Evolutionary conservation across 1,140 invertebrate species (phyloP), one percentile per base, ranked within the genome.

Genomic region (Drosophila nigrodunni): DNA sequence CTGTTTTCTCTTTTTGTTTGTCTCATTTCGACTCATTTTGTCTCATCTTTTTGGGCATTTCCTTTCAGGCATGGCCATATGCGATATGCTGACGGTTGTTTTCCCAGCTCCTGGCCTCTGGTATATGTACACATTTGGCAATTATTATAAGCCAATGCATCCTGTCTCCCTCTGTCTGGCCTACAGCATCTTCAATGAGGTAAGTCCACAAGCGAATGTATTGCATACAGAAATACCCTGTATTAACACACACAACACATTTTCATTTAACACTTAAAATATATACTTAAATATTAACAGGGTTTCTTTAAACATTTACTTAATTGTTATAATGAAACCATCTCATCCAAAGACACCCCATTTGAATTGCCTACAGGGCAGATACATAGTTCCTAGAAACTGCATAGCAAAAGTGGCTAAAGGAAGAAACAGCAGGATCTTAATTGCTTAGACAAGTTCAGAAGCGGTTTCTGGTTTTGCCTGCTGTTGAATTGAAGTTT

Each of bases 41-140:
- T 30, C 3, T 30, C 25, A 30, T 30, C 18, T 30, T 30, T 30
- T 50, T 21, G 21, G 8, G 8, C 50, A 35, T 54, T 54, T 21
- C 50, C 6, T 64, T 86, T 74, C 37, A 92, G 92, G 96, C 4
- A 98, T 99, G 97, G 98, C 98, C 0, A 94, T 99, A 1, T 97
- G 96, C 70, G 98, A 99, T 93, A 96, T 98, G 95, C 95, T 98
- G 87, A 98, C 98, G 0, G 95, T 98, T 77, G 93, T 98, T 13
- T 96, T 97, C 90, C 97, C 97, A 1, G 95, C 97, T 2, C 97
- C 97, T 0, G 96, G 97, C 94, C 93, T 97, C 9, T 95, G 97
- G 90, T 97, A 98, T 92, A 97, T 98, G 95, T 98, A 97, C 93
- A 97, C 97, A 5, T 95, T 98, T 67, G 96, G 96, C 30, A 96